Evolutionary conservation across 2,888 invertebrate genomes (phyloP).

Genomic region (Phengaris alcon): DNA sequence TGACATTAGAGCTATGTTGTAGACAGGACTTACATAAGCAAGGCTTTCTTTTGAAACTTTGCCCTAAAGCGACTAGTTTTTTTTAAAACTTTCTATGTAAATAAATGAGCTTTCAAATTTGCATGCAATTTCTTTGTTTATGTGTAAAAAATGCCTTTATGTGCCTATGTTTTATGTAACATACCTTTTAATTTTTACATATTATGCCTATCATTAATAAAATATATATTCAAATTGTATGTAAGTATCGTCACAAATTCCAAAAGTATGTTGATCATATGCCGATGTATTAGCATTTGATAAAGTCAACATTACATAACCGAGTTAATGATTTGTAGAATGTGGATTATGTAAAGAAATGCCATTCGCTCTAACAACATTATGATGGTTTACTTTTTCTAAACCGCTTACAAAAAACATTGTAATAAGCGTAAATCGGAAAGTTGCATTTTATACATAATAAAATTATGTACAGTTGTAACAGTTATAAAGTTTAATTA

Average conservation of each 20-base stretch:
- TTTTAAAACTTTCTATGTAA: background rate
- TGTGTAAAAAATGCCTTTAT: background rate
- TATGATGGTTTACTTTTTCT: constrained; percentile 18
- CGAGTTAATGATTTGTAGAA: background rate
- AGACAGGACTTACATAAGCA: no score
- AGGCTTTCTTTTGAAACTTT: no score
- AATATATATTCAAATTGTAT: constrained; percentile 2
- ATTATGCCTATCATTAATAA: background rate
- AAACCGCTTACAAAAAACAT: background rate
- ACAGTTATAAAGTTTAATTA: background rate
- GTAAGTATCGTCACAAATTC: background rate
- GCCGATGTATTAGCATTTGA: constrained; percentile 16
- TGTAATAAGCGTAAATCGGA: constrained; percentile 7
- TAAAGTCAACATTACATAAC: background rate
- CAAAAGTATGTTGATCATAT: background rate
- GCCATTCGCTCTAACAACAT: constrained; percentile 10
- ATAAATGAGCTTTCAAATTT: background rate
- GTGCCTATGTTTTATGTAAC: background rate
- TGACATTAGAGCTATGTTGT: no score
- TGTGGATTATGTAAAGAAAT: constrained; percentile 23
- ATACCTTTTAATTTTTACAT: background rate
- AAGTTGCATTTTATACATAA: background rate
- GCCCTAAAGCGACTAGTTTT: background rate
- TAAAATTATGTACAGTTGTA: background rate
- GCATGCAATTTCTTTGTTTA: background rate